Base-by-base conservation (phyloP, 2,113 vertebrate species). In the Phrynocephalus versicolor region DNA sequence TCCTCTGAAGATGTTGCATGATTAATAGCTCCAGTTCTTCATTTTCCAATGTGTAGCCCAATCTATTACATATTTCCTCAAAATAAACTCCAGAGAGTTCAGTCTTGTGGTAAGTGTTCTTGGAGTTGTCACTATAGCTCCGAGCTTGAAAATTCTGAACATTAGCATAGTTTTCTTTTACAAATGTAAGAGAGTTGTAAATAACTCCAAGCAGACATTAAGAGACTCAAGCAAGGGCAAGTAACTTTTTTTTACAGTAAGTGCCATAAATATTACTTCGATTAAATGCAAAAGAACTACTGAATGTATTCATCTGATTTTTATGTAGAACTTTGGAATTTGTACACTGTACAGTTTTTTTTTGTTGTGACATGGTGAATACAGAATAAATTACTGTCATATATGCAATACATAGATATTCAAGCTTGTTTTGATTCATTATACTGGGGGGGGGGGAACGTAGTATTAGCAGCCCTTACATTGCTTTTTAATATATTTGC, bases 281-380 rank as follows among this genome's bases (percentile, higher is more conserved):
- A 92, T 93, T 91, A 87, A 87, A 83, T 90, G 90, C 90, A 88
- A 84, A 91, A 85, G 88, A 84, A 90, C 81, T 89, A 86, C 71
- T 84, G 87, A 45, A 72, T 73, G 70, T 88, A 85, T 82, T 25
- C 15, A 72, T 72, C 30, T 58, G 27, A 18, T 60, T 71, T 58
- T 72, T 58, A 57, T 27, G 62, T 81, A 19, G 65, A 69, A 69
- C 45, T 81, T 8, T 71, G 16, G 81, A 55, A 82, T 27, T 60
- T 82, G 51, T 82, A 62, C 37, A 77, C 57, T 64, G 25, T 37
- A 57, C 35, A 60, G 25, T 39, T 82, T 39, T 58, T 55, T 71
- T 57, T 71, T 82, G 51, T 82, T 58, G 58, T 58, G 10, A 82
- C 23, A 30, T 39, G 81, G 35, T 58, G 21, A 30, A 33, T 37